Conservation (phyloP, 2,797 vertebrate genomes). For the Brotula barbata region DNA sequence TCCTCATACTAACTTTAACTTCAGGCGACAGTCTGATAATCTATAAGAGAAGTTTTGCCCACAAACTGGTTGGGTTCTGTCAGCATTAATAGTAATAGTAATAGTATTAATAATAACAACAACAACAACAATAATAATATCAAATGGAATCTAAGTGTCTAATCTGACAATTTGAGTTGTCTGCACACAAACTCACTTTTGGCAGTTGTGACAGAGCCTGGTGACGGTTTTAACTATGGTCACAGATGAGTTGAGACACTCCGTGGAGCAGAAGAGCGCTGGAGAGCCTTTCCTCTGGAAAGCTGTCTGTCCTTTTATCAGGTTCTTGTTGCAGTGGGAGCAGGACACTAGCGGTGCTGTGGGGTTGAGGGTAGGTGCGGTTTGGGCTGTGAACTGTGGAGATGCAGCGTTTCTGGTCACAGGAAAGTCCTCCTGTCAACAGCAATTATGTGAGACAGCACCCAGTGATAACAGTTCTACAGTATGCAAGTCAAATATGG, state of each 20-base stretch:
- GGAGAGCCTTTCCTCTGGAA: constrained; percentile 96
- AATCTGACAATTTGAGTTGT: too few species aligned
- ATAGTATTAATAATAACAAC: too few species aligned
- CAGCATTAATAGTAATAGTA: too few species aligned
- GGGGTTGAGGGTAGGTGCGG: constrained; percentile 65
- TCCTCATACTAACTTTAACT: too few species aligned
- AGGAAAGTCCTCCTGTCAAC: constrained; percentile 89
- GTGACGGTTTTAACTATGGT: constrained; percentile 46
- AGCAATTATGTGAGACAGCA: not conserved
- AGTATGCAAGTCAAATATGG: too few species aligned
- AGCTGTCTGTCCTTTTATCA: constrained; percentile 95
- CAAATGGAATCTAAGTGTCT: too few species aligned
- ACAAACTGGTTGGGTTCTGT: too few species aligned
- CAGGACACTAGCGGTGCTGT: constrained; percentile 77
- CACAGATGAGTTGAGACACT: constrained; percentile 83
- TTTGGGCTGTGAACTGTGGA: constrained; percentile 11
- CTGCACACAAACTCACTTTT: constrained; percentile 80
- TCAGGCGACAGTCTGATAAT: too few species aligned
- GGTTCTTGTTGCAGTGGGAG: constrained; percentile 89
- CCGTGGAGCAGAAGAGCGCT: constrained; percentile 94
- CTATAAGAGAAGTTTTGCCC: too few species aligned
- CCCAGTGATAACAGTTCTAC: too few species aligned
- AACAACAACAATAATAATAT: too few species aligned
- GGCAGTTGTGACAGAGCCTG: constrained; percentile 89
- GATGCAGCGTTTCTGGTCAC: constrained; percentile 82